Evolutionary conservation across 2,888 invertebrate species (phyloP), one percentile per base, ranked within the genome.

Genomic region (Hedya salicella): DNA sequence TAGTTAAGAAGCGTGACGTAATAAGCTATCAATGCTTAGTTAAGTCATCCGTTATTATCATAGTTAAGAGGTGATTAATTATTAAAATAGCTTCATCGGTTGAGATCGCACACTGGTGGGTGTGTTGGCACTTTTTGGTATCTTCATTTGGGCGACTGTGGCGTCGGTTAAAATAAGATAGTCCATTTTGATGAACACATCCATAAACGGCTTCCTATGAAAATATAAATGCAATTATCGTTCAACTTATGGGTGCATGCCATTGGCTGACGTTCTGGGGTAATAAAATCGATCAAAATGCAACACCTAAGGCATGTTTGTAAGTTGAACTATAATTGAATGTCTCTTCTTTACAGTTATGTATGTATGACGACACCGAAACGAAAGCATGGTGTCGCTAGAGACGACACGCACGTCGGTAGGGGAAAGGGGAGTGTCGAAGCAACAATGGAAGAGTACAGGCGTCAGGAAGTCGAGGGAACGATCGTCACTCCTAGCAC

Each of bases 391-490:
- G 25, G 44, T 14, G 46, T 42, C 56, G 14, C 13, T 49, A n/a
- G 25, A 39, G 46, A 36, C 11, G 53, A 39, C 36, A 62, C 61
- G 53, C 70, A 69, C 68, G 54, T 69, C 62, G 48, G 63, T 62
- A 25, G 25, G 69, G 67, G n/a, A n/a, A n/a, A n/a, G 65, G 64
- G 68, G 73, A 68, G 68, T 48, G 57, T 75, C 68, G 78, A 78
- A 87, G 89, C 90, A 90, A 89, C 87, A 86, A 88, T 89, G 90
- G 89, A 91, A 91, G 83, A 78, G 85, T 83, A 83, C 75, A 70
- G 65, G 65, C 84, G 81, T 80, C 85, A 75, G 81, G 80, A 85
- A 85, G 84, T 79, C 75, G 78, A 77, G 78, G 78, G 83, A 83
- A 80, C 77, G 85, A 79, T 80, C 85, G 77, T 80, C 85, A 79